These are phyloP conservation scores for Lophura nycthemera DNA, from an alignment of 2,113 vertebrate species.

Conservation along the genomic window DNA sequence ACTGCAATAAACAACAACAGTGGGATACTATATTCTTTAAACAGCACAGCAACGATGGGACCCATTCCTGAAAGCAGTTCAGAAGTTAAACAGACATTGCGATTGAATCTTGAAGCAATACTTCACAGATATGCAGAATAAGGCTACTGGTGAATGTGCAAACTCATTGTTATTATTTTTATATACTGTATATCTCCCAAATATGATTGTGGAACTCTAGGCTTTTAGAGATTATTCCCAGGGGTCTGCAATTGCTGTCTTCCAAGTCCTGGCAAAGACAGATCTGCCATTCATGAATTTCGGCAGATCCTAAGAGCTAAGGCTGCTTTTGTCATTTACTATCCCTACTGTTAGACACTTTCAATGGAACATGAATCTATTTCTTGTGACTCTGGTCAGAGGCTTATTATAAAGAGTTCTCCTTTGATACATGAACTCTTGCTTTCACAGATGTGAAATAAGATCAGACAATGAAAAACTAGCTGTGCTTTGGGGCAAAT, in stretches of 20 bases:
- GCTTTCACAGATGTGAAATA: not conserved
- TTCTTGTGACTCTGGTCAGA: not conserved
- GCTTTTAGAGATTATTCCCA: not conserved
- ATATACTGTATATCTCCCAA: not conserved
- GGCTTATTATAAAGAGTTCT: not conserved
- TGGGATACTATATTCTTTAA: rapidly evolving
- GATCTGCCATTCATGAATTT: not conserved
- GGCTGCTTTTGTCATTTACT: not conserved
- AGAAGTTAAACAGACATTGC: rapidly evolving
- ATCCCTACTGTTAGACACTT: not conserved
- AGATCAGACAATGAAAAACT: not conserved
- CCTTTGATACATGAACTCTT: not conserved
- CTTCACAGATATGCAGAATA: not conserved
- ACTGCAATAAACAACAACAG: not conserved
- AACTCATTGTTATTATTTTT: not conserved
- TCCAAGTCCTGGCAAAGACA: not conserved
- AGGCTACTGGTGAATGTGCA: not conserved
- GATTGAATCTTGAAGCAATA: not conserved
- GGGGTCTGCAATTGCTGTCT: not conserved
- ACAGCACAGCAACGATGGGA: not conserved
- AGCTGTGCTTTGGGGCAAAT: not conserved
- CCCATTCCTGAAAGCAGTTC: not conserved
- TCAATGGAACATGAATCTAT: not conserved
- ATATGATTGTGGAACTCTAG: not conserved
- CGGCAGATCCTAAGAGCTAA: not conserved